Percentiles rank a stretch among this genome's conserved stretches.
phyloP scores from a whole-genome alignment of 2,113 vertebrate species.

The Forbesichthys papilliferus region DNA sequence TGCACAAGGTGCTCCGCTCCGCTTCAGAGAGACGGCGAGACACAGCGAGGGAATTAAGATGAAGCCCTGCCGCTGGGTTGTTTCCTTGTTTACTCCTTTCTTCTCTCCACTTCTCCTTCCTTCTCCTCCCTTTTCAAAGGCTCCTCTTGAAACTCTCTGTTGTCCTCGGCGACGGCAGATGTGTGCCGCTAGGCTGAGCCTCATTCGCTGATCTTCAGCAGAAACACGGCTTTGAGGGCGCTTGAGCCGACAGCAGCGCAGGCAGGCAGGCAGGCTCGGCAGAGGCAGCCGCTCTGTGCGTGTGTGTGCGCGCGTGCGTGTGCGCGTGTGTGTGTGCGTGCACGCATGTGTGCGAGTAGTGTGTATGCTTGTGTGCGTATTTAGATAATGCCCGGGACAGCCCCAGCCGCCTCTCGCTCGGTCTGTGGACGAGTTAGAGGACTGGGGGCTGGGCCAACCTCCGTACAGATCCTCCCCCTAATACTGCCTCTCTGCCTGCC shows the following conservation, averaged over 20 bases:
- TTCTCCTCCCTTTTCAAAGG: conserved; percentile 16
- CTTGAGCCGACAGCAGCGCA: conserved; percentile 50
- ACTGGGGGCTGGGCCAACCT: conserved; percentile 55
- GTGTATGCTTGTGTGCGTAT: conserved; percentile 44
- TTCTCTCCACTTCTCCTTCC: conserved; percentile 28
- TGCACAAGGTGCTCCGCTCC: conserved; percentile 10
- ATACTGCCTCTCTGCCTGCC: conserved; percentile 10
- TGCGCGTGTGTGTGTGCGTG: conserved; percentile 14
- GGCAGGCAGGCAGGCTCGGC: conserved; percentile 41
- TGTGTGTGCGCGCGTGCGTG: conserved; percentile 27
- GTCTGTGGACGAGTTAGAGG: conserved; percentile 62
- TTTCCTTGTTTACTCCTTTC: conserved; percentile 19
- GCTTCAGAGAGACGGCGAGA: background rate
- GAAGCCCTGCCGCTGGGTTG: conserved; percentile 33
- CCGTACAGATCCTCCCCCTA: conserved; percentile 52
- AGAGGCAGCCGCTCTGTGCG: conserved; percentile 34
- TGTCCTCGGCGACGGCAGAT: conserved; percentile 55
- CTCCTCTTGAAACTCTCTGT: conserved; percentile 23
- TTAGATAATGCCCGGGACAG: conserved; percentile 74
- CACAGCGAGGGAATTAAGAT: conserved; percentile 35
- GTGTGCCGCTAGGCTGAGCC: conserved; percentile 45
- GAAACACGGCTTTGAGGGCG: conserved; percentile 68
- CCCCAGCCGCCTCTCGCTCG: conserved; percentile 62
- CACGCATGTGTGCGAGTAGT: conserved; percentile 3
- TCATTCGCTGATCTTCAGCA: conserved; percentile 57